These are phyloP conservation scores for Seira sanloemensis DNA, from an alignment of 2,888 invertebrate species.

Conservation along the genomic window DNA sequence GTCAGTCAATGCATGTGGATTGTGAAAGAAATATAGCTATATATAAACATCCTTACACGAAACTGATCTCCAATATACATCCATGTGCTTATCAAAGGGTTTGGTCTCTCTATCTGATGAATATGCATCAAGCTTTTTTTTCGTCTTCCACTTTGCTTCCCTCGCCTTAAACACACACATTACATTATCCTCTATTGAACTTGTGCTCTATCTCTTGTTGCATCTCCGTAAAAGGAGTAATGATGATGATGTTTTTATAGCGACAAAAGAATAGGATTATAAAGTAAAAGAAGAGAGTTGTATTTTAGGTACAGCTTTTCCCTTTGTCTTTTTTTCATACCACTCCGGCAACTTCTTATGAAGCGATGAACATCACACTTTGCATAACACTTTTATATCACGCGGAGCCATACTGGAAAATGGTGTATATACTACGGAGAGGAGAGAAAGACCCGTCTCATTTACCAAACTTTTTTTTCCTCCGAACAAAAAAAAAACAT, in stretches of 20 bases:
- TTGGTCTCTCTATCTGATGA: no score
- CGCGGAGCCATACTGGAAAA: background rate
- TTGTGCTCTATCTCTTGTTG: constrained; percentile 41
- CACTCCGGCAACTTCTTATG: constrained; percentile 38
- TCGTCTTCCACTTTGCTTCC: background rate
- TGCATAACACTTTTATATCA: constrained; percentile 15
- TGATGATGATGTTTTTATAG: constrained; percentile 26
- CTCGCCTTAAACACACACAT: background rate
- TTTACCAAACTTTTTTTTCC: constrained; percentile 40
- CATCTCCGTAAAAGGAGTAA: constrained; percentile 30
- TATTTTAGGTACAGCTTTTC: background rate
- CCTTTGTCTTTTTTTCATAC: constrained; percentile 8
- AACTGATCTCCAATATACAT: constrained; percentile 17
- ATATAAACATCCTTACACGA: background rate
- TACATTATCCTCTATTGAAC: constrained; percentile 29
- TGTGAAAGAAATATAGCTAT: background rate
- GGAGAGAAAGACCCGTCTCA: constrained; percentile 34
- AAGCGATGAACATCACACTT: constrained; percentile 58
- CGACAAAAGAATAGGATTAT: constrained; percentile 49
- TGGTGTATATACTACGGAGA: no score
- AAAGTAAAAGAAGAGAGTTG: background rate
- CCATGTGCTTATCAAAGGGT: background rate
- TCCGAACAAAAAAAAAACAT: constrained; percentile 12
- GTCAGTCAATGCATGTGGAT: constrained; percentile 28
- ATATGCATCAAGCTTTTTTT: background rate